Evolutionary conservation across 2,888 invertebrate genomes (phyloP).

Genomic region (Caenorhabditis becei): DNA sequence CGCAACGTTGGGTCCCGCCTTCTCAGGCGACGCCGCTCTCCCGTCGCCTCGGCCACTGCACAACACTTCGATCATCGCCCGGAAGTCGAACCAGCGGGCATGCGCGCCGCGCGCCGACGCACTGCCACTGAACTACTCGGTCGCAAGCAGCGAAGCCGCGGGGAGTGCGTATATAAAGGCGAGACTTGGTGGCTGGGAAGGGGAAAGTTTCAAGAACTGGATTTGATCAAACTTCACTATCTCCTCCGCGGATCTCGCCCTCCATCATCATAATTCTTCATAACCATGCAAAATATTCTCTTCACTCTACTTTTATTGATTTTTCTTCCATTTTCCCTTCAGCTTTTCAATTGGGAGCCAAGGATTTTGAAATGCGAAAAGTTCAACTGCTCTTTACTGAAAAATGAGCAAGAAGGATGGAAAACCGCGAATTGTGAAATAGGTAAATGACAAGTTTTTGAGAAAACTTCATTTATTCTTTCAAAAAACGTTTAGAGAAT

Average conservation of each 20-base stretch:
- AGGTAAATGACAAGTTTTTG: constrained; percentile 2
- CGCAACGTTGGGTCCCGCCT: constrained; percentile 54
- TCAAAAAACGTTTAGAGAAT: background rate
- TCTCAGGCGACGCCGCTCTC: constrained; percentile 51
- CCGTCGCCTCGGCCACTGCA: constrained; percentile 52
- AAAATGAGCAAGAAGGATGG: constrained; percentile 17
- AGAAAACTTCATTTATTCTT: background rate
- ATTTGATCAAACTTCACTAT: background rate
- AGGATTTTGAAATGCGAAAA: constrained; percentile 16
- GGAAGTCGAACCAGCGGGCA: constrained; percentile 14
- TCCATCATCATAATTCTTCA: background rate
- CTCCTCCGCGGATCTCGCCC: background rate
- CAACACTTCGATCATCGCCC: constrained; percentile 52
- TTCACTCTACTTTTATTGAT: constrained; percentile 19
- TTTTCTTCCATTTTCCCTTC: background rate
- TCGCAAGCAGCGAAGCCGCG: background rate
- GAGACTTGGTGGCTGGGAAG: background rate
- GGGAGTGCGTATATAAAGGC: background rate
- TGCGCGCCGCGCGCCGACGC: background rate
- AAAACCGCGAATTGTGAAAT: constrained; percentile 2
- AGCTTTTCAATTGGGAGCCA: background rate
- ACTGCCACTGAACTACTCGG: constrained; percentile 25
- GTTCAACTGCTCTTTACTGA: constrained; percentile 9
- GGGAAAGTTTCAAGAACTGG: too few species aligned
- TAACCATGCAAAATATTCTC: too few species aligned